A percentile compares a stretch with the other conserved stretches of the same genome.
Evolutionary conservation across 2,113 vertebrate genomes (phyloP).

Genomic region (Tachysurus vachellii): DNA sequence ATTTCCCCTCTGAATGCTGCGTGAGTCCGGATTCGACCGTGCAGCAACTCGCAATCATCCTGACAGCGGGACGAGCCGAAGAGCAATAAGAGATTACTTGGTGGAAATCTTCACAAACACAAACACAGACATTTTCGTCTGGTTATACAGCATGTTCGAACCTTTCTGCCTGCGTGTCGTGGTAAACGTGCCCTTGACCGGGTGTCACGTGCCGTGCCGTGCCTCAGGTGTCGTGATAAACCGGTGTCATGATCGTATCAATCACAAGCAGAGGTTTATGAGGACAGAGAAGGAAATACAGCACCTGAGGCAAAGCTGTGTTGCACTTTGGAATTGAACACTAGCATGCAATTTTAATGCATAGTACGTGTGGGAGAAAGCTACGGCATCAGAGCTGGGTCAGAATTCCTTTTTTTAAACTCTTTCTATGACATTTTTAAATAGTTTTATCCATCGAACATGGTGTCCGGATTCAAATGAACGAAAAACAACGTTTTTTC

Average conservation of each 20-base stretch:
- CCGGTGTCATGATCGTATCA: neutral
- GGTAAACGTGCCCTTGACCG: constrained; percentile 8
- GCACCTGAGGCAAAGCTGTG: neutral
- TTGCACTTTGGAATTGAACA: neutral
- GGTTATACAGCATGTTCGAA: neutral
- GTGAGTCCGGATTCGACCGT: neutral
- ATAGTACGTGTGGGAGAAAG: neutral
- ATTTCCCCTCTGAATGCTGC: constrained; percentile 46
- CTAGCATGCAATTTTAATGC: neutral
- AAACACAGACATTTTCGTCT: neutral
- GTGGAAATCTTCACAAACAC: constrained; percentile 25
- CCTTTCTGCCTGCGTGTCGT: neutral
- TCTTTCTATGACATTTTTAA: neutral
- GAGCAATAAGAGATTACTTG: constrained; percentile 39
- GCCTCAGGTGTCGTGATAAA: neutral
- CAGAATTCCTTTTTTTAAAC: neutral
- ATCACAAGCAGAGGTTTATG: neutral
- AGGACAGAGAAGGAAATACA: neutral
- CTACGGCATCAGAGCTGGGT: neutral
- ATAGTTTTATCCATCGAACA: neutral
- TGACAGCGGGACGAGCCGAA: constrained; percentile 17
- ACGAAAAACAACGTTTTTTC: neutral
- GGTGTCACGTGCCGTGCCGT: neutral
- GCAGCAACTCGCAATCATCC: constrained; percentile 22
- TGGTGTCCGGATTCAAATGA: neutral